A percentile compares a stretch with the other conserved stretches of the same genome.
Evolutionary conservation across 1,140 invertebrate species (phyloP).

Genomic region (Plectus sambesii): DNA sequence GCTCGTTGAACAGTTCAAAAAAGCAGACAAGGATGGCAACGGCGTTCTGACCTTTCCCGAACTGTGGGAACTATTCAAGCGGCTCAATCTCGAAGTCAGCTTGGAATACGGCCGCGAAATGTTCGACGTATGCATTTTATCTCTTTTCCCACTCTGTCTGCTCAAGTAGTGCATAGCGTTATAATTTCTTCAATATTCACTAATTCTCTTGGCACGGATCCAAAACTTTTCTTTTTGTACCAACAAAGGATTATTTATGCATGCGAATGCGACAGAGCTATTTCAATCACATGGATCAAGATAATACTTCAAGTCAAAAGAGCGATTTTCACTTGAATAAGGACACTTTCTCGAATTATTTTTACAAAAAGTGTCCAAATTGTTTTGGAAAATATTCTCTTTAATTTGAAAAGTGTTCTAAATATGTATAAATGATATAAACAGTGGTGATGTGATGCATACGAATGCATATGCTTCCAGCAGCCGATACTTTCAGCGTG

Average conservation of each 20-base stretch:
- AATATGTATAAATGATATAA: conserved; percentile 17
- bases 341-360: too few relatives aligned
- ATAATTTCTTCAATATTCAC: conserved; percentile 11
- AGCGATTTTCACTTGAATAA: too few relatives aligned
- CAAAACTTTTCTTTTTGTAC: too few relatives aligned
- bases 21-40: conserved; percentile 38
- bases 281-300: conserved; percentile 5
- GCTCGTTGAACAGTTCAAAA: conserved; percentile 35
- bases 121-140: conserved; percentile 30
- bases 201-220: too few relatives aligned
- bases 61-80: conserved; percentile 40
- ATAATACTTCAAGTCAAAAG: conserved; percentile 19
- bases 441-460: background rate
- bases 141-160: conserved; percentile 1
- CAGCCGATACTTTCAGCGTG: too few relatives aligned
- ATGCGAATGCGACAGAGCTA: too few relatives aligned
- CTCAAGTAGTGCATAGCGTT: conserved; percentile 3
- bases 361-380: too few relatives aligned
- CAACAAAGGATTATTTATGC: too few relatives aligned
- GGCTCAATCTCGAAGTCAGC: conserved; percentile 40
- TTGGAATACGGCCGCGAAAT: conserved; percentile 33
- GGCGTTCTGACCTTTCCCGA: conserved; percentile 38
- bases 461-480: too few relatives aligned
- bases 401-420: conserved; percentile 17
- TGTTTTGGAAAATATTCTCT: too few relatives aligned